A percentile compares a stretch with the other conserved stretches of the same genome.
These are phyloP conservation scores for Hemicrepidius hirtus DNA, from an alignment of 2,888 invertebrate species.

Conservation along the genomic window DNA sequence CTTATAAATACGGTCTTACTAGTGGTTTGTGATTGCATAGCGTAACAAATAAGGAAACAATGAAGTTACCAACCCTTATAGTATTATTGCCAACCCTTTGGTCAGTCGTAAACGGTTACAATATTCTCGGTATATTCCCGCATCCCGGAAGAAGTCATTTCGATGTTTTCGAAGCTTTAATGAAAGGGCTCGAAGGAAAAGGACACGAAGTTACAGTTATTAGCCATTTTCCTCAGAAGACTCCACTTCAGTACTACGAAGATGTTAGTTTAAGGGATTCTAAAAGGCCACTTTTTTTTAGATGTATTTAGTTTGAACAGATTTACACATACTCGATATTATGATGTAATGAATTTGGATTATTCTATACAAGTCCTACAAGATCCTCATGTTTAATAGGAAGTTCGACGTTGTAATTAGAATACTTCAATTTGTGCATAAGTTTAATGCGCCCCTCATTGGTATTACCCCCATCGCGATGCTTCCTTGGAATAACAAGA, in stretches of 20 bases:
- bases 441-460: slow-evolving; percentile 75
- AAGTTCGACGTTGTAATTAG: slow-evolving; percentile 81
- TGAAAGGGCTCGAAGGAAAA: slow-evolving; percentile 76
- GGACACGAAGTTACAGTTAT: slow-evolving; percentile 82
- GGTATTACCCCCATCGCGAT: slow-evolving; percentile 73
- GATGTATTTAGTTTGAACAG: slow-evolving; percentile 39
- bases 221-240: slow-evolving; percentile 75
- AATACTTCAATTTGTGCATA: slow-evolving; percentile 76
- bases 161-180: slow-evolving; percentile 77
- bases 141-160: slow-evolving; percentile 84
- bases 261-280: slow-evolving; percentile 74
- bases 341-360: slow-evolving; percentile 9
- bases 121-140: slow-evolving; percentile 80
- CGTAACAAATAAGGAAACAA: background rate
- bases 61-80: slow-evolving; percentile 13
- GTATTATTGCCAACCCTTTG: slow-evolving; percentile 17
- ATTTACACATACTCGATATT: slow-evolving; percentile 10
- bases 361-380: slow-evolving; percentile 45
- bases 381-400: slow-evolving; percentile 69
- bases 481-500: slow-evolving; percentile 71
- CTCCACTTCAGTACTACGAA: slow-evolving; percentile 73
- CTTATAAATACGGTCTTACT: no score
- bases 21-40: no score
- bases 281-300: slow-evolving; percentile 26
- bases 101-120: slow-evolving; percentile 64